Evolutionary conservation across 2,888 invertebrate species (phyloP), one percentile per base, ranked within the genome.

Genomic region (Sinhomidia bicolor): DNA sequence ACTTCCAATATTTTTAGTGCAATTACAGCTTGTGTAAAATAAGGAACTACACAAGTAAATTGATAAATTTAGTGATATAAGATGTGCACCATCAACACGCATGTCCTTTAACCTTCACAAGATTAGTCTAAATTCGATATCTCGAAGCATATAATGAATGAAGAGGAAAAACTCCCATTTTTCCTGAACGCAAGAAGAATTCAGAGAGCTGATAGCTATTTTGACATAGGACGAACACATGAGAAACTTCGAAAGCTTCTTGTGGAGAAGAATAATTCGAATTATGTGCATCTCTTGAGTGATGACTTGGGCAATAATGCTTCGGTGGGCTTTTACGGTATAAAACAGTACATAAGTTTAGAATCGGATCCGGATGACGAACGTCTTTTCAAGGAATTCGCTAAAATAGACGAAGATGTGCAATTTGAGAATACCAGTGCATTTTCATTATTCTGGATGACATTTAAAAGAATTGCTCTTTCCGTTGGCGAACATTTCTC

Each of bases 111-210:
- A 12, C 26, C 26, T 14, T 51, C 26, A 60, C 1, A 60, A 20
- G 36, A 14, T 41, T 57, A 29, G 17, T 60, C 9, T 41, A 23
- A 9, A 12, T 26, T 62, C 14, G 32, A 47, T 20, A n/a, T 4
- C 7, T 20, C 17, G 14, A 51, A 20, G 32, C 79, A 81, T 62
- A 65, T 20, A 81, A 87, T 87, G 87, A 82, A 54, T 87, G 80
- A 89, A 26, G 87, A 79, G 20, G 60, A 36, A 57, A 17, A 12
- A 10, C 10, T 74, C 0, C 89, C 89, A 14, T 89, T 89, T 79
- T 89, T 89, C 57, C 68, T 87, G 4, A 89, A 89, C 29, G 23
- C 83, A 12, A 79, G 36, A 41, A 68, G 89, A 74, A 74, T 79
- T 20, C 83, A 57, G 17, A 87, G 47, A n/a, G 78, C 82, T 17